Conservation (phyloP, 1,140 invertebrate genomes). For the Nixonia krombeini region DNA sequence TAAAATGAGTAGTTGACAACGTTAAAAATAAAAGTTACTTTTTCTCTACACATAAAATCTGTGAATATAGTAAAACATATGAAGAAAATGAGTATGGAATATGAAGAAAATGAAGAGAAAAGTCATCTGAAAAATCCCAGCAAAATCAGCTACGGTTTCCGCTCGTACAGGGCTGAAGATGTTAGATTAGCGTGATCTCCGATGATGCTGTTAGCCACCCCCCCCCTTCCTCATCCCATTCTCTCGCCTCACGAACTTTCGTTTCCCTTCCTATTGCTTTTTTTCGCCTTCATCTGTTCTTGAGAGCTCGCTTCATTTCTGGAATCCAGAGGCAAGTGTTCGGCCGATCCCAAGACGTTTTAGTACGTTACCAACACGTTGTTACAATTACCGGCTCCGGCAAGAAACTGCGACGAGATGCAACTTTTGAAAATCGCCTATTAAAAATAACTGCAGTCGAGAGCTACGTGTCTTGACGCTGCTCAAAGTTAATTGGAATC, state of each 20-base stretch:
- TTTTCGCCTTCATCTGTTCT: constrained; percentile 41
- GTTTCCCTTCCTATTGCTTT: constrained; percentile 39
- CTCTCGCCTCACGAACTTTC: constrained; percentile 37
- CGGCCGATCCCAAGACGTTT: constrained; percentile 43
- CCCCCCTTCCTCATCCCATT: constrained; percentile 30
- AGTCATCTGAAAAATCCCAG: constrained; percentile 67
- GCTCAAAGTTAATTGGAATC: constrained; percentile 56
- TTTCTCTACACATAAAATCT: no score
- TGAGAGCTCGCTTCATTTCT: constrained; percentile 40
- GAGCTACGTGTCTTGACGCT: constrained; percentile 52
- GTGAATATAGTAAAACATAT: no score
- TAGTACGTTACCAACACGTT: constrained; percentile 56
- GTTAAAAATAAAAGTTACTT: no score
- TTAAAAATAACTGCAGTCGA: constrained; percentile 65
- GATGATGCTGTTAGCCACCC: constrained; percentile 62
- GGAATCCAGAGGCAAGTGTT: constrained; percentile 15
- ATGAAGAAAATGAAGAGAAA: constrained; percentile 47
- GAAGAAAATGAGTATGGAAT: not conserved
- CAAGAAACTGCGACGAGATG: constrained; percentile 45
- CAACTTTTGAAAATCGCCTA: constrained; percentile 69
- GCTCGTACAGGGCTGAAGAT: constrained; percentile 56
- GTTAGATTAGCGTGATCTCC: constrained; percentile 70
- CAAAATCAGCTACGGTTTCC: constrained; percentile 53
- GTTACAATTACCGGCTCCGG: constrained; percentile 56
- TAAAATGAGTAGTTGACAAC: no score